Conservation (phyloP, 2,113 vertebrate species). For the Orthonyx spaldingii region DNA sequence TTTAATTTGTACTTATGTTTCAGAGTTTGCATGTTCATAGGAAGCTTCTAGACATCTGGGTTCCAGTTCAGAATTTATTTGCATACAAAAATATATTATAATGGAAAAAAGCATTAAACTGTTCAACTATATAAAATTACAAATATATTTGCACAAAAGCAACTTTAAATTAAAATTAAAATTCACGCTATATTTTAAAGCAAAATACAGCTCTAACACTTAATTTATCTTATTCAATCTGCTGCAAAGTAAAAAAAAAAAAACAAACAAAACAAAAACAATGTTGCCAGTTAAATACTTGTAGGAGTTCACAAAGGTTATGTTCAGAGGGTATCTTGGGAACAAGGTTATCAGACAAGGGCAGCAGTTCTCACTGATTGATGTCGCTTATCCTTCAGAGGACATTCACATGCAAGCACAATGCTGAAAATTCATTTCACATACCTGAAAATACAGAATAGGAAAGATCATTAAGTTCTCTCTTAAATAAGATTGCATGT, state of each 20-base stretch:
- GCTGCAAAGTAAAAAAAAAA: background rate
- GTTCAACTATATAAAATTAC: constrained; percentile 88
- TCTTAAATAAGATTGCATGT: background rate
- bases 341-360: background rate
- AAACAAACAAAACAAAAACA: background rate
- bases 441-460: constrained; percentile 60
- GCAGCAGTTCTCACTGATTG: background rate
- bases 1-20: background rate
- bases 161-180: constrained; percentile 87
- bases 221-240: constrained; percentile 28
- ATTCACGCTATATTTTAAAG: constrained; percentile 73
- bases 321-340: background rate
- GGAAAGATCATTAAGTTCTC: background rate
- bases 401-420: background rate
- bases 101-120: constrained; percentile 77
- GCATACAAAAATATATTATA: constrained; percentile 98
- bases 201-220: constrained; percentile 62
- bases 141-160: constrained; percentile 85
- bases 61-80: constrained; percentile 73
- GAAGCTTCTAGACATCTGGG: constrained; percentile 12
- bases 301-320: background rate
- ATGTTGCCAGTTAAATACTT: constrained; percentile 11
- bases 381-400: background rate
- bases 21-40: background rate
- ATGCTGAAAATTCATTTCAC: constrained; percentile 42